These are phyloP conservation scores for Oxygymnocypris stewartii DNA, from an alignment of 2,113 vertebrate genomes.

Conservation along the genomic window DNA sequence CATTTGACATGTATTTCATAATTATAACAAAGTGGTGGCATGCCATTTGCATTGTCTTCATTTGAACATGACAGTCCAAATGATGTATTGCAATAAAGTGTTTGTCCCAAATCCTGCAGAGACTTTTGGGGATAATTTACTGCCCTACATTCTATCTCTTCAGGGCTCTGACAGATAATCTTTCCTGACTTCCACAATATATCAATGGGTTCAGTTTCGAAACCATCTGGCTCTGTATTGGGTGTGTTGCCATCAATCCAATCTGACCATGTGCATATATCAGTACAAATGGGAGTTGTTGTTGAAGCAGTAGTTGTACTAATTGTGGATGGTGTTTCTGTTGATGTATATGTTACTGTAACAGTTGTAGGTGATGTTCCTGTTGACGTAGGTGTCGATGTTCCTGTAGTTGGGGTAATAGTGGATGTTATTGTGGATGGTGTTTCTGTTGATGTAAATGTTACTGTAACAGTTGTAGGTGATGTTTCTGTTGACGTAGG, in stretches of 20 bases:
- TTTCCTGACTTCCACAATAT: neutral
- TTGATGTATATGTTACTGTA: neutral
- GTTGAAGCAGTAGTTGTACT: neutral
- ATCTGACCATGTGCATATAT: neutral
- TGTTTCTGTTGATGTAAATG: neutral
- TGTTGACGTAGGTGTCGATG: neutral
- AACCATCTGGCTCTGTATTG: neutral
- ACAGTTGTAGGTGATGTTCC: neutral
- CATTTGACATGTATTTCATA: slow-evolving; percentile 5
- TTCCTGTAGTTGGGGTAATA: no score
- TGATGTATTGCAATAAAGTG: neutral
- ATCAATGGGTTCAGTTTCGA: slow-evolving; percentile 2
- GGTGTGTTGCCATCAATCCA: slow-evolving; percentile 8
- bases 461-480: neutral
- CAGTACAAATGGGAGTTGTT: neutral
- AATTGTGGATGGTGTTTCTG: neutral
- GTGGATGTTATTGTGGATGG: neutral
- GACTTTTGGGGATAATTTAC: slow-evolving; percentile 1
- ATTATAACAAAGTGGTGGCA: neutral
- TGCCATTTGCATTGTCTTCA: neutral
- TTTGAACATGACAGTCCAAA: slow-evolving; percentile 28
- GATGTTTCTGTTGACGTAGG: neutral
- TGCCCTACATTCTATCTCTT: slow-evolving; percentile 4
- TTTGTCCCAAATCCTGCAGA: neutral
- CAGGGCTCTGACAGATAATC: neutral